These are phyloP conservation scores for Ladona fulva DNA, from an alignment of 1,140 invertebrate genomes.

Conservation along the genomic window DNA sequence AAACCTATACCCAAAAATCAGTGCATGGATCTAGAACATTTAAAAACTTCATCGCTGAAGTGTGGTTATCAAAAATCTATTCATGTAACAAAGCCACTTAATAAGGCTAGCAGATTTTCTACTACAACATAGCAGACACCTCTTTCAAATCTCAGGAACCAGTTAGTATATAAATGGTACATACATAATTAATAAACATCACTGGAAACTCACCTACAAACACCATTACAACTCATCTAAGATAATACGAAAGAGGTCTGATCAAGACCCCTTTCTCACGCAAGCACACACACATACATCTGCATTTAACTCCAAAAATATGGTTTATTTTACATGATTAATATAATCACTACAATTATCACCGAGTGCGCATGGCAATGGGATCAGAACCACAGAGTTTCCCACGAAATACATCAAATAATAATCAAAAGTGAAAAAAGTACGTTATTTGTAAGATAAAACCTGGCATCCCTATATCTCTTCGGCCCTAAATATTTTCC, in stretches of 20 bases:
- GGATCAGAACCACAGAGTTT: constrained; percentile 13
- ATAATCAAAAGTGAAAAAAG: constrained; percentile 14
- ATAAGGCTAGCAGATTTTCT: constrained; percentile 13
- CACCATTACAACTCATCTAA: constrained; percentile 10
- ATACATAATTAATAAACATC: not conserved
- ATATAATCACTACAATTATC: constrained; percentile 17
- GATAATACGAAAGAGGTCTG: not conserved
- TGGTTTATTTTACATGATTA: constrained; percentile 13
- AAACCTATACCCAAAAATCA: constrained; percentile 12
- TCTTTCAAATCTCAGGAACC: constrained; percentile 13
- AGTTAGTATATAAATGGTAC: constrained; percentile 10
- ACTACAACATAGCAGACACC: constrained; percentile 13
- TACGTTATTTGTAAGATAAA: constrained; percentile 13
- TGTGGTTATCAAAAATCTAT: not conserved
- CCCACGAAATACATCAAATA: constrained; percentile 14
- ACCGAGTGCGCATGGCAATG: constrained; percentile 14
- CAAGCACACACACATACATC: not conserved
- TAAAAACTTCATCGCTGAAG: not conserved
- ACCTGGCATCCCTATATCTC: constrained; percentile 14
- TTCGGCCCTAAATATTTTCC: constrained; percentile 6
- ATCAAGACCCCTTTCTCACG: not conserved
- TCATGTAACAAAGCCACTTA: constrained; percentile 13
- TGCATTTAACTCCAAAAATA: constrained; percentile 14
- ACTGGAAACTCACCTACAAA: constrained; percentile 7
- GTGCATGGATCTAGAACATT: constrained; percentile 5